Evolutionary conservation across 2,797 vertebrate genomes (phyloP).

Genomic region (Avahi laniger): DNA sequence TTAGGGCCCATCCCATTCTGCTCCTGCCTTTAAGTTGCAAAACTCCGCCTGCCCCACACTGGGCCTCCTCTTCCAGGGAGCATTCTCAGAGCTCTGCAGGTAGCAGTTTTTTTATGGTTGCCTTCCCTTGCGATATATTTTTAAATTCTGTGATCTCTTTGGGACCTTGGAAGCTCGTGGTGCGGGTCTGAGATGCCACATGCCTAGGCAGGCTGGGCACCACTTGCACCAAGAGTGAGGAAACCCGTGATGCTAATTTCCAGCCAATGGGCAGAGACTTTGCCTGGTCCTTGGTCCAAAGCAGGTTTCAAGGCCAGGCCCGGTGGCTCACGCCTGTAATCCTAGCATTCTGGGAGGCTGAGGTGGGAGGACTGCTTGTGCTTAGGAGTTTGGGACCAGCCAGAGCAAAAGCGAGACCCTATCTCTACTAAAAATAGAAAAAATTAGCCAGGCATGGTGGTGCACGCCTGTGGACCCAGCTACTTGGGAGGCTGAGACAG

Average conservation of each 20-base stretch:
- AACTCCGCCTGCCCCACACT: not conserved
- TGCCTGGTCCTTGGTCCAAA: not conserved
- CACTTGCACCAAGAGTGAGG: not conserved
- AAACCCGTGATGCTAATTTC: not conserved
- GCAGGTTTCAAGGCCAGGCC: not conserved
- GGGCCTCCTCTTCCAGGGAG: conserved; percentile 17
- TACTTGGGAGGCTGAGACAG: not conserved
- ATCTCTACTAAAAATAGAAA: not conserved
- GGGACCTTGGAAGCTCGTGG: not conserved
- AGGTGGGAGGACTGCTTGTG: not conserved
- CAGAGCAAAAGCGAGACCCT: not conserved
- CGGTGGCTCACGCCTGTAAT: not conserved
- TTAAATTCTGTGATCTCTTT: not conserved
- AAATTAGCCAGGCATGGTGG: not conserved
- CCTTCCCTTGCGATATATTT: not conserved
- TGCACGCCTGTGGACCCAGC: not conserved
- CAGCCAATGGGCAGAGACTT: not conserved
- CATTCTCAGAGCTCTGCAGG: not conserved
- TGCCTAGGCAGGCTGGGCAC: not conserved
- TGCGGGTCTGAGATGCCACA: not conserved
- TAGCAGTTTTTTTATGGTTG: not conserved
- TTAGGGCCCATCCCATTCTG: not conserved
- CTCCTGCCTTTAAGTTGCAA: not conserved
- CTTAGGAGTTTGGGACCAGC: not conserved
- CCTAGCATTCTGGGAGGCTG: not conserved